Conservation (phyloP, 2,113 vertebrate genomes). For the Nothobranchius furzeri region DNA sequence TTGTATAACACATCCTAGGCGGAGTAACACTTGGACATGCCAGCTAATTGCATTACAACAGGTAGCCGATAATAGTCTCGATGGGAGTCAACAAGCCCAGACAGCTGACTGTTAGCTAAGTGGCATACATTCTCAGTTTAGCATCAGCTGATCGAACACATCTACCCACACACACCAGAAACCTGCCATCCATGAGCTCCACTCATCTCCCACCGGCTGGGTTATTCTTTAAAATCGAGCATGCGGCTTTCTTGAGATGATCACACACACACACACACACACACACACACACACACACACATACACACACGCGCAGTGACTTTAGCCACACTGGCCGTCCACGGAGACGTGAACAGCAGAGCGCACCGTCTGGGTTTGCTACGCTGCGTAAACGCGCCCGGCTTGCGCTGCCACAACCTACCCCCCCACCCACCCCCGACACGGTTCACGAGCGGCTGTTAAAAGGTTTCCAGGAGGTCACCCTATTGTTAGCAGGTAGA, state of each 20-base stretch:
- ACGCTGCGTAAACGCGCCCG: slow-evolving; percentile 25
- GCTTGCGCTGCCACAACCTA: slow-evolving; percentile 27
- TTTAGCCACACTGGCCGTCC: slow-evolving; percentile 22
- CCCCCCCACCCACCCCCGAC: slow-evolving; percentile 8
- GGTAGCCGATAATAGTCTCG: slow-evolving; percentile 52
- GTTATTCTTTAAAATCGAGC: neutral
- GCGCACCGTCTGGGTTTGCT: slow-evolving; percentile 9
- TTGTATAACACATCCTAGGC: slow-evolving; percentile 15
- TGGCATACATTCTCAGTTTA: slow-evolving; percentile 67
- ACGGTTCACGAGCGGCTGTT: slow-evolving; percentile 56
- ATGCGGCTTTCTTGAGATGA: slow-evolving; percentile 8
- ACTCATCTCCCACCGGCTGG: neutral
- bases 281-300: slow-evolving; percentile 5
- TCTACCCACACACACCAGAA: slow-evolving; percentile 2
- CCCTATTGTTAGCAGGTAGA: slow-evolving; percentile 86
- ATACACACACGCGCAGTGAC: slow-evolving; percentile 8
- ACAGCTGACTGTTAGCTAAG: slow-evolving; percentile 51
- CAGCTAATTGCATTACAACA: slow-evolving; percentile 71
- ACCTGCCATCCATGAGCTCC: slow-evolving; percentile 13
- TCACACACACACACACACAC: slow-evolving; percentile 9
- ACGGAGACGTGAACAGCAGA: slow-evolving; percentile 2
- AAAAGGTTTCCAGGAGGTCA: slow-evolving; percentile 75
- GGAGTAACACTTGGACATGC: slow-evolving; percentile 24
- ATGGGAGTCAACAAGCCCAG: slow-evolving; percentile 44
- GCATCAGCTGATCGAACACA: slow-evolving; percentile 45